Percentiles rank a stretch among this genome's conserved stretches.
Conservation (phyloP, 2,797 vertebrate species). For the Pteronotus mesoamericanus region DNA sequence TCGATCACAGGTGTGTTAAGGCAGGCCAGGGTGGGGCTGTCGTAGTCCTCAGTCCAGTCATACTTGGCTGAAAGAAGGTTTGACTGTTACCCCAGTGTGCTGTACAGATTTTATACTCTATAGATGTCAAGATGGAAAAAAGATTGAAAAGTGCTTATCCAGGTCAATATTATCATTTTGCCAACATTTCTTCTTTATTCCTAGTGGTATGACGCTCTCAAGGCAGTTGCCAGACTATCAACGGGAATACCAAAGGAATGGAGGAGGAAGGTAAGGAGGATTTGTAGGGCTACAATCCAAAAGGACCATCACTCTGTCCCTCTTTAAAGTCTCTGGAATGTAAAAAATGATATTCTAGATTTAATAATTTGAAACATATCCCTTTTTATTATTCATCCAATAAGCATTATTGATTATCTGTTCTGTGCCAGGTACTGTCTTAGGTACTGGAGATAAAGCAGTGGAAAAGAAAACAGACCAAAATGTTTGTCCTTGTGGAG, state of each 20-base stretch:
- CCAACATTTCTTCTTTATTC: conserved; percentile 57
- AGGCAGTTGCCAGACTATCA: conserved; percentile 95
- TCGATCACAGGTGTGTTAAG: background rate
- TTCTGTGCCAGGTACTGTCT: background rate
- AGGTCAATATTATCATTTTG: background rate
- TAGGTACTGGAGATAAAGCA: background rate
- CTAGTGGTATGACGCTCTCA: conserved; percentile 98
- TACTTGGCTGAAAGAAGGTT: background rate
- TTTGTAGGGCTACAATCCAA: background rate
- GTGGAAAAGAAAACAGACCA: background rate
- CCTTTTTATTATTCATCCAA: background rate
- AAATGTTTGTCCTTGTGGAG: conserved; percentile 7
- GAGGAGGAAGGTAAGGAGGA: conserved; percentile 90
- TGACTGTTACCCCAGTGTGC: background rate
- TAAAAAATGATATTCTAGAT: background rate
- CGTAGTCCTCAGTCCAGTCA: background rate
- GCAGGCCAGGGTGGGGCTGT: background rate
- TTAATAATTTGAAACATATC: background rate
- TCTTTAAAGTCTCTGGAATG: background rate
- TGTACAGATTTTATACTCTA: background rate
- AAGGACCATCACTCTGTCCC: background rate
- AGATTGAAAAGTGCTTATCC: background rate
- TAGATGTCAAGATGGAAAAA: background rate
- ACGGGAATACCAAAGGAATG: conserved; percentile 98
- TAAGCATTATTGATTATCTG: background rate